Base-by-base conservation (phyloP, 2,113 vertebrate species). In the Corapipo altera region DNA sequence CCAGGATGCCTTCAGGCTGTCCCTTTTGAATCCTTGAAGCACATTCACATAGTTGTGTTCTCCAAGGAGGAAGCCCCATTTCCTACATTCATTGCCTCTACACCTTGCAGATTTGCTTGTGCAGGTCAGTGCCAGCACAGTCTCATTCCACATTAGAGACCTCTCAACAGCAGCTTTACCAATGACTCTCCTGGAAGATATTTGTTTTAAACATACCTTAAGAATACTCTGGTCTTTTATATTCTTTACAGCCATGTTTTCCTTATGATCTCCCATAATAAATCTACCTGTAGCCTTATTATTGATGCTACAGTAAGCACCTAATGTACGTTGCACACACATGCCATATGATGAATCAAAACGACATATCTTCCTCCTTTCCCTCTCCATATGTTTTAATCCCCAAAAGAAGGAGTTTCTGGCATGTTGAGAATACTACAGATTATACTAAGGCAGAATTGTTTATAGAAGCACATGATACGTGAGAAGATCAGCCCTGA, bases 221-320 rank as follows among this genome's bases (percentile, higher is more conserved):
- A 12, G 87, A 92, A 61, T 76, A 79, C 30, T 80, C 41, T 15
- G 4, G 33, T 58, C 28, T 93, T 91, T 61, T 46, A n/a, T 37
- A 87, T 43, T 62, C 76, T 89, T 96, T 78, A 78, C 2, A 8
- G 43, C 43, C 44, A 30, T 49, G 70, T 37, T 95, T 93, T 93
- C 69, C 28, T 66, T 78, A 80, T 46, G 78, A 78, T 78, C 46
- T 89, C 89, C 57, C 52, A 81, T 18, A 89, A 83, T 87, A 78
- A 89, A 95, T 95, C 81, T 95, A 81, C 92, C 26, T 48, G 62
- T 77, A 74, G 55, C 92, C 90, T 77, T 89, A 94, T 95, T 95
- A 95, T 27, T 84, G 84, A 97, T 93, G 91, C 69, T 67, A 86
- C 86, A 96, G 73, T 95, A 96, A 97, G 96, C 33, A 92, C 78